These are phyloP conservation scores for Cacoxenus indagator DNA, from an alignment of 2,888 invertebrate species.

Conservation along the genomic window DNA sequence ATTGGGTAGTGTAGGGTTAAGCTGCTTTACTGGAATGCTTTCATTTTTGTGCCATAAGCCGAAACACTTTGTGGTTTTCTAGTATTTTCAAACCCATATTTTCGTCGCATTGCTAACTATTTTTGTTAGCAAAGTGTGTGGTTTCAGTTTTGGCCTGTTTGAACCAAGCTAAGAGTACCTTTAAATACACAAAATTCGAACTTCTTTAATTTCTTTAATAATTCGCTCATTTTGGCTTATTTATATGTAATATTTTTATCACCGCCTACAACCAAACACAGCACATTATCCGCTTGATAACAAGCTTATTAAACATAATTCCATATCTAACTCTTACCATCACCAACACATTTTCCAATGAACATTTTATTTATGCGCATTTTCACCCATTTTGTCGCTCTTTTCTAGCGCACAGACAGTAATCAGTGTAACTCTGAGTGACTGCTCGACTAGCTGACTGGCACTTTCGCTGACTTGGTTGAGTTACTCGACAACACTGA, in stretches of 20 bases:
- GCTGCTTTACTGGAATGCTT: background rate
- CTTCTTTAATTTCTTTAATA: too few species aligned
- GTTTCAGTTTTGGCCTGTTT: background rate
- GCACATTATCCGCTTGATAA: too few species aligned
- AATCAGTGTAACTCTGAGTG: constrained; percentile 7
- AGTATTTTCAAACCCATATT: background rate
- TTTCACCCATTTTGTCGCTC: background rate
- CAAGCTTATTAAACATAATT: too few species aligned
- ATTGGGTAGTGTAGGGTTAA: background rate
- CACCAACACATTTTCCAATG: background rate
- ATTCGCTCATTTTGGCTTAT: too few species aligned
- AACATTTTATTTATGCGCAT: background rate
- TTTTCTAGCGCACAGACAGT: background rate
- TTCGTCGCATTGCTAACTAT: background rate
- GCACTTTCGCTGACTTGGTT: background rate
- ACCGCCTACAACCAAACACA: too few species aligned
- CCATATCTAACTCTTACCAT: too few species aligned
- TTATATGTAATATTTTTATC: too few species aligned
- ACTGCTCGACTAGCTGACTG: background rate
- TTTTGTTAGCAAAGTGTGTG: background rate
- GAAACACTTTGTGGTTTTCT: constrained; percentile 1
- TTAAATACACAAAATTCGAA: too few species aligned
- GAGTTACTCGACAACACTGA: background rate
- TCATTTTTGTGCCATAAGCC: constrained; percentile 1
- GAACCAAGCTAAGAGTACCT: background rate